Base-by-base conservation (phyloP, 2,797 vertebrate genomes). In the Otolemur crassicaudatus region DNA sequence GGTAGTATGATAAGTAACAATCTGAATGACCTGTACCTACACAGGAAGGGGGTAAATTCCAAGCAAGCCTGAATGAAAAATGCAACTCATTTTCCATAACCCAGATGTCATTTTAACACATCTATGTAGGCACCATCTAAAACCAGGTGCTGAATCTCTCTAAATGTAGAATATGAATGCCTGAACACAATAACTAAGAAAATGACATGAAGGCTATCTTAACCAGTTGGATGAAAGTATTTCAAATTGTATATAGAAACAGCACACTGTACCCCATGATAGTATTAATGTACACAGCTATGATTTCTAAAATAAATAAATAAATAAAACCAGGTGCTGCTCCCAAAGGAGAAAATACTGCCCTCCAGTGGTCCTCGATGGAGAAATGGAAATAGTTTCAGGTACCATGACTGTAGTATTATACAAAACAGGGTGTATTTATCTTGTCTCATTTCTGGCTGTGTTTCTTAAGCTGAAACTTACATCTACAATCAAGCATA, bases 291-390 rank as follows among this genome's bases (percentile, higher is more conserved):
- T 7, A 43, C 40, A 43, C 40, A 43, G 40, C 40, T 43, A 43
- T 43, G 40, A 43, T 43, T 43, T 43, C 6, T 43, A 43, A 43
- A 43, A 43, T 43, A 43, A 43, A 43, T 43, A 43, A 43, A 43
- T 43, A 43, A 43, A 43, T 61, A 40, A 92, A 87, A 80, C 90
- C 92, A 96, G 94, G 96, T 96, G 83, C 92, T 84, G 67, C 56
- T 95, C 96, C 96, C 95, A 61, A 87, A 96, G 98, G 98, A 89
- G 93, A 98, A 96, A 97, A 98, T 82, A 97, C 96, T 98, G 98
- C 97, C 98, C 97, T 97, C 98, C 97, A 94, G 98, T 97, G 98
- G 98, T 90, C 90, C 67, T 88, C 49, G 4, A 7, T 75, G 85
- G n/a, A 90, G 90, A 92, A 92, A 92, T 73, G 79, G 76, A 93